A percentile compares a stretch with the other conserved stretches of the same genome.
These are phyloP conservation scores for Drosophila busckii DNA, from an alignment of 1,140 invertebrate genomes.

Conservation along the genomic window DNA sequence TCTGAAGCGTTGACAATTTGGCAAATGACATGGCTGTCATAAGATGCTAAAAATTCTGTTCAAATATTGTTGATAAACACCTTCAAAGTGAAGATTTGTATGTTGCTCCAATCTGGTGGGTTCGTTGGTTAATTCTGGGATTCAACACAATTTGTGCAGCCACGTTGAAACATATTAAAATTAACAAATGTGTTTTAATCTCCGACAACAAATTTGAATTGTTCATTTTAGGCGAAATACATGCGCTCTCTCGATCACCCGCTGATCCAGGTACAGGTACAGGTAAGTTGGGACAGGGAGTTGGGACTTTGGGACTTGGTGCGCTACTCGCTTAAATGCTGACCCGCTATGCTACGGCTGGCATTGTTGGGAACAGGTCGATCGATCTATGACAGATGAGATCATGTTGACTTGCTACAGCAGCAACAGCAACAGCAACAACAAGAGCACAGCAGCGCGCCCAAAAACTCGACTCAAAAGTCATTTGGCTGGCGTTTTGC, in stretches of 20 bases:
- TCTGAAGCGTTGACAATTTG: slow-evolving; percentile 23
- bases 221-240: slow-evolving; percentile 48
- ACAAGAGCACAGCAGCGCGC: slow-evolving; percentile 16
- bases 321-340: slow-evolving; percentile 52
- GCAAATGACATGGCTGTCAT: slow-evolving; percentile 34
- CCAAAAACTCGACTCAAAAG: slow-evolving; percentile 5
- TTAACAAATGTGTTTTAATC: slow-evolving; percentile 76
- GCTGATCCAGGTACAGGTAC: slow-evolving; percentile 50
- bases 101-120: slow-evolving; percentile 1
- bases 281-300: neutral
- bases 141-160: slow-evolving; percentile 45
- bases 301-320: slow-evolving; percentile 4
- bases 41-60: too few species aligned
- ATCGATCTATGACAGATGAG: slow-evolving; percentile 77
- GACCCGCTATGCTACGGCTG: slow-evolving; percentile 22
- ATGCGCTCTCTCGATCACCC: slow-evolving; percentile 37
- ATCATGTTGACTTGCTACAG: slow-evolving; percentile 75
- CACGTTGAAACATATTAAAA: slow-evolving; percentile 70
- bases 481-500: slow-evolving; percentile 33
- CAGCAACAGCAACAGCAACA: slow-evolving; percentile 31
- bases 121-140: neutral
- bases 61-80: slow-evolving; percentile 21
- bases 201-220: slow-evolving; percentile 75
- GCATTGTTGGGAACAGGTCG: slow-evolving; percentile 67
- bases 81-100: too few species aligned